Percentiles rank a stretch among this genome's conserved stretches.
phyloP scores from a whole-genome alignment of 2,888 invertebrate species.

The Cataglyphis cursor region DNA sequence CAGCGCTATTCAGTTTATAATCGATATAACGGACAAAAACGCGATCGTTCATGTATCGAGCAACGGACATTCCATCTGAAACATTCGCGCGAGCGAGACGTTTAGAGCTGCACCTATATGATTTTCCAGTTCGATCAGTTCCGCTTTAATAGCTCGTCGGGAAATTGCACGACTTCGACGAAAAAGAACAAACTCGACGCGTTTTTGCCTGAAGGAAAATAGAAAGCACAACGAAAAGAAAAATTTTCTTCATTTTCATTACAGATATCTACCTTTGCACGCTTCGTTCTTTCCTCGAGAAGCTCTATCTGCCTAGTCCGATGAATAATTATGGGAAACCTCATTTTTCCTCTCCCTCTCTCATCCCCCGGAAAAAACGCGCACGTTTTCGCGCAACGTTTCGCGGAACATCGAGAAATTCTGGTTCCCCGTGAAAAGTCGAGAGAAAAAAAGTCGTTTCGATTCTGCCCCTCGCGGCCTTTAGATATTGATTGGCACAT shows the following conservation, averaged over 20 bases:
- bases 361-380: not conserved
- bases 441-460: conserved; percentile 10
- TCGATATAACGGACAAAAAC: conserved; percentile 45
- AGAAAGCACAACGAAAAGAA: not conserved
- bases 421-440: conserved; percentile 13
- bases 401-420: conserved; percentile 2
- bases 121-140: conserved; percentile 31
- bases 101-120: conserved; percentile 36
- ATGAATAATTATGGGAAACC: conserved; percentile 51
- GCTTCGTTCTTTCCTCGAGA: not conserved
- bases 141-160: conserved; percentile 37
- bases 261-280: not conserved
- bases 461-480: conserved; percentile 54
- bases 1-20: conserved; percentile 29
- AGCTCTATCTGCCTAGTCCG: not conserved
- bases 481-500: conserved; percentile 63
- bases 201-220: not conserved
- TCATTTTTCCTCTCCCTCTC: not conserved
- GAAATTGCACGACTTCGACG: conserved; percentile 4
- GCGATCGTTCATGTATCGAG: conserved; percentile 41
- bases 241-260: conserved; percentile 32
- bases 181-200: not conserved
- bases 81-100: conserved; percentile 24
- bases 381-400: conserved; percentile 6
- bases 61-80: conserved; percentile 22